These are phyloP conservation scores for Stictocephala bisonia DNA, from an alignment of 2,888 invertebrate species.

Conservation along the genomic window DNA sequence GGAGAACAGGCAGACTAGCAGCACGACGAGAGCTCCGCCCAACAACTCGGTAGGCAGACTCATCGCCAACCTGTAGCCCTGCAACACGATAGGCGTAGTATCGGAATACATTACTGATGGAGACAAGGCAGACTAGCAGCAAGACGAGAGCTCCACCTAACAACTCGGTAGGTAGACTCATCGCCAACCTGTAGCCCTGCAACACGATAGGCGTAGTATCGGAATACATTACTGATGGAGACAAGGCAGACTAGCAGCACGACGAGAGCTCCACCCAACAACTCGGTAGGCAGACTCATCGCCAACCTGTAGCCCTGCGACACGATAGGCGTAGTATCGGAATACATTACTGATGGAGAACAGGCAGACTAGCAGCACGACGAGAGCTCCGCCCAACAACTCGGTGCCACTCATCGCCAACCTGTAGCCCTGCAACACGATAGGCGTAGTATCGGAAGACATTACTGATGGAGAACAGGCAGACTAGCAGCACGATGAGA, in stretches of 20 bases:
- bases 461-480: conserved; percentile 63
- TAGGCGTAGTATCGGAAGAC: conserved; percentile 75
- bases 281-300: conserved; percentile 37
- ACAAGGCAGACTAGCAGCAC: conserved; percentile 40
- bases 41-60: conserved; percentile 39
- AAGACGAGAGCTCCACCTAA: conserved; percentile 43
- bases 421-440: conserved; percentile 33
- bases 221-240: conserved; percentile 68
- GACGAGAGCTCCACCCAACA: conserved; percentile 43
- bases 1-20: conserved; percentile 38
- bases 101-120: conserved; percentile 69
- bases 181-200: conserved; percentile 27
- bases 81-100: conserved; percentile 68
- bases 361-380: conserved; percentile 38
- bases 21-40: conserved; percentile 42
- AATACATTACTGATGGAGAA: conserved; percentile 67
- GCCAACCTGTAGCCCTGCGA: conserved; percentile 30
- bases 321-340: conserved; percentile 71
- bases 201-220: conserved; percentile 69
- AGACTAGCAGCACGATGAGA: conserved; percentile 36
- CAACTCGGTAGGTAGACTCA: conserved; percentile 39
- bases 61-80: conserved; percentile 31
- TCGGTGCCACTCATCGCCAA: conserved; percentile 33
- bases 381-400: conserved; percentile 42
- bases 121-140: conserved; percentile 36